Percentiles rank a stretch among this genome's conserved stretches.
Evolutionary conservation across 2,113 vertebrate species (phyloP).

Genomic region (Promerops cafer): DNA sequence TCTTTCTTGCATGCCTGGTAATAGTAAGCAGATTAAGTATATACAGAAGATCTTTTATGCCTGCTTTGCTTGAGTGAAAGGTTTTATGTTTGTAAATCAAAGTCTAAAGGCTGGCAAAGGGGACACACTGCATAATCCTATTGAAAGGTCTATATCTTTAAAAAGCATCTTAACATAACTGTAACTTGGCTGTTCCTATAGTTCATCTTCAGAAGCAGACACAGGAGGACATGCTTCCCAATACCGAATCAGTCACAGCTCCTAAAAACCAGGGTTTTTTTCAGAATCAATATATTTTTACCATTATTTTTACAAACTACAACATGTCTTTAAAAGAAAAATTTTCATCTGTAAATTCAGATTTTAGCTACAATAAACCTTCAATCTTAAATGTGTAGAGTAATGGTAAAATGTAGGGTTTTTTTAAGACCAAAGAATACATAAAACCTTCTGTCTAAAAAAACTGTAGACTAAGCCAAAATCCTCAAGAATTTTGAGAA

Average conservation of each 20-base stretch:
- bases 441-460: background rate
- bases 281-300: background rate
- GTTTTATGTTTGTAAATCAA: constrained; percentile 50
- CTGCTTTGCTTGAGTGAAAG: constrained; percentile 39
- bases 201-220: background rate
- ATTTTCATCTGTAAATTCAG: background rate
- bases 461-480: background rate
- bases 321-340: background rate
- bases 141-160: constrained; percentile 30
- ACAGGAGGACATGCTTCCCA: background rate
- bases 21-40: constrained; percentile 50
- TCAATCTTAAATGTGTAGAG: background rate
- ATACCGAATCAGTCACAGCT: background rate
- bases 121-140: background rate
- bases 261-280: background rate
- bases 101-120: constrained; percentile 16
- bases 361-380: background rate
- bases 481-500: background rate
- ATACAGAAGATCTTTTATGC: constrained; percentile 28
- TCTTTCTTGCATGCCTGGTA: constrained; percentile 41
- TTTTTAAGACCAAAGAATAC: background rate
- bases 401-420: background rate
- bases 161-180: background rate
- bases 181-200: background rate
- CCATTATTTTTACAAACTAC: background rate